A percentile compares a stretch with the other conserved stretches of the same genome.
Conservation (phyloP, 2,113 vertebrate species). For the Pterocles burchelli region DNA sequence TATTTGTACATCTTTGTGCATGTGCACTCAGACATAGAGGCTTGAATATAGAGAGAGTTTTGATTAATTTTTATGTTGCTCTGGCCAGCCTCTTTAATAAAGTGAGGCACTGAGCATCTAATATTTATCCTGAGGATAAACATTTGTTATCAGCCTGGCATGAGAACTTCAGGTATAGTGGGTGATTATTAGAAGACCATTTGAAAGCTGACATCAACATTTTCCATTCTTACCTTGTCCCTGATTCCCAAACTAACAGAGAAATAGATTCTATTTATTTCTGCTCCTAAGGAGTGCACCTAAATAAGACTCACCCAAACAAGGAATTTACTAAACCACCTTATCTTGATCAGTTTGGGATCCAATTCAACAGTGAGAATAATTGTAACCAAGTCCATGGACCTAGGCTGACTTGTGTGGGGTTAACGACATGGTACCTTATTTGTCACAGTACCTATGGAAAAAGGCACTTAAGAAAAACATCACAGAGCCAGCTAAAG, state of each 20-base stretch:
- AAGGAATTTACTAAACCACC: background rate
- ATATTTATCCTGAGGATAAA: background rate
- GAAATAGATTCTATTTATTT: background rate
- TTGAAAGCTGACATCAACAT: background rate
- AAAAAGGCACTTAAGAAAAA: constrained; percentile 22
- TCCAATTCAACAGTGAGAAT: background rate
- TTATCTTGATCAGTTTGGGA: background rate
- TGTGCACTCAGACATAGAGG: background rate
- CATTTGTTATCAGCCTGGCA: background rate
- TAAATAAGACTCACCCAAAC: background rate
- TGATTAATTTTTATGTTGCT: background rate
- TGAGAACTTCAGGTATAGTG: background rate
- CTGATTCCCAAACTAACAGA: background rate
- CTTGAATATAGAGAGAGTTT: background rate
- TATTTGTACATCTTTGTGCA: background rate
- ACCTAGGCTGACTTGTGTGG: background rate
- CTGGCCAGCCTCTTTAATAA: background rate
- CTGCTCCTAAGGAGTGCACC: background rate
- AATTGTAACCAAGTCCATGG: background rate
- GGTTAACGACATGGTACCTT: background rate
- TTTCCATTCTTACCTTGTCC: background rate
- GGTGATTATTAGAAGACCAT: background rate
- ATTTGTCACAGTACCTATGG: background rate
- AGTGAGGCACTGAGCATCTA: background rate
- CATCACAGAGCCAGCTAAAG: background rate